Conservation (phyloP, 2,113 vertebrate species). For the Delphinus delphis region DNA sequence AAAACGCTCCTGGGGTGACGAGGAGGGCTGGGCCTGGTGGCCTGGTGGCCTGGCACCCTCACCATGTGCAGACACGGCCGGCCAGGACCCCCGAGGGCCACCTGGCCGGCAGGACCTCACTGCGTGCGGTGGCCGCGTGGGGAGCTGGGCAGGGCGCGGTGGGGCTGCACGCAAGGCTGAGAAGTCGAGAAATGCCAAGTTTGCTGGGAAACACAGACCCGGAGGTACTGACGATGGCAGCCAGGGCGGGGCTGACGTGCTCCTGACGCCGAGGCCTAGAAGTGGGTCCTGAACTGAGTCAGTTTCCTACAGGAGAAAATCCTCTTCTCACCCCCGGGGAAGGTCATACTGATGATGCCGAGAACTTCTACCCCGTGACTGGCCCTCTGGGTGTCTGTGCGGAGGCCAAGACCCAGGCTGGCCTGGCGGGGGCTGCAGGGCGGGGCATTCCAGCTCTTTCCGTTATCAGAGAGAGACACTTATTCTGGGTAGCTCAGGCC, state of each 20-base stretch:
- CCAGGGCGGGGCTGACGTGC: accelerated
- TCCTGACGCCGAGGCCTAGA: not conserved
- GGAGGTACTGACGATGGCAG: accelerated
- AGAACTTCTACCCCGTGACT: accelerated
- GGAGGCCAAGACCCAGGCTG: accelerated
- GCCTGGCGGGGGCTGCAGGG: accelerated
- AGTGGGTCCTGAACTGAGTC: accelerated
- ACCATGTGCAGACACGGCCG: accelerated
- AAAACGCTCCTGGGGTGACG: not conserved
- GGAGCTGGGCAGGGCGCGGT: accelerated
- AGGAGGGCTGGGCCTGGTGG: not conserved
- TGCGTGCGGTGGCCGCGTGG: accelerated
- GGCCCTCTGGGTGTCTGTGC: accelerated
- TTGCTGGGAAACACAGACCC: accelerated
- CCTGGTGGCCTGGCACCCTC: accelerated
- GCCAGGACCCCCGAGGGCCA: accelerated
- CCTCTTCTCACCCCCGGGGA: no score
- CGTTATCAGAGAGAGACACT: accelerated
- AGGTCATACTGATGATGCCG: accelerated
- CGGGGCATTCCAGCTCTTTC: accelerated
- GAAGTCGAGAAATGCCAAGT: accelerated
- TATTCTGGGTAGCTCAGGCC: accelerated
- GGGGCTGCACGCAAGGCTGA: accelerated
- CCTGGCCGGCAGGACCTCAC: not conserved
- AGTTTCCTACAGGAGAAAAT: accelerated